Conservation (phyloP, 2,113 vertebrate species). For the Antechinus flavipes region DNA sequence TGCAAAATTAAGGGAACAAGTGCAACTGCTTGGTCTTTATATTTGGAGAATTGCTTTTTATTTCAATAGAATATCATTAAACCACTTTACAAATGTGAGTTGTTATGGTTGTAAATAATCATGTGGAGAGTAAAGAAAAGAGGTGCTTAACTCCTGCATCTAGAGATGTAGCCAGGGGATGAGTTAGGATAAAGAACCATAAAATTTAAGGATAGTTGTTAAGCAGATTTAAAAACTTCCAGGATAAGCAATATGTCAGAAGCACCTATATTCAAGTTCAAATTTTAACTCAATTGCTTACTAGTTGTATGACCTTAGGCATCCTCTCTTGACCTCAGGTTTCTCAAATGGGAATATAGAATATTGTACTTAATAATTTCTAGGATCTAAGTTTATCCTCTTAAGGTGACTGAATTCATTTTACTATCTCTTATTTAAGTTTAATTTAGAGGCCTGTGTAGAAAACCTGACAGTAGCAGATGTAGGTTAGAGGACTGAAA, state of each 20-base stretch:
- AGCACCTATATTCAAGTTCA: neutral
- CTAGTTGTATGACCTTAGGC: neutral
- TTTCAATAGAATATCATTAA: neutral
- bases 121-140: neutral
- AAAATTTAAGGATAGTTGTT: neutral
- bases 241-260: neutral
- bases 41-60: neutral
- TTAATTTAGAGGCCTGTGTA: constrained; percentile 37
- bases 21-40: neutral
- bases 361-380: neutral
- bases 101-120: neutral
- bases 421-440: neutral
- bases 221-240: neutral
- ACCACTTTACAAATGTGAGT: neutral
- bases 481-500: neutral
- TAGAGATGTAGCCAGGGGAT: too few species aligned
- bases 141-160: neutral
- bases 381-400: neutral
- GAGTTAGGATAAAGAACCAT: neutral
- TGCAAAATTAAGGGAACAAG: neutral
- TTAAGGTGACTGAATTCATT: neutral
- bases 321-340: neutral
- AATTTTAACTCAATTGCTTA: neutral
- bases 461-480: neutral
- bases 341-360: neutral